Evolutionary conservation across 1,140 invertebrate species (phyloP), one percentile per base, ranked within the genome.

Genomic region (Piezodorus guildinii): DNA sequence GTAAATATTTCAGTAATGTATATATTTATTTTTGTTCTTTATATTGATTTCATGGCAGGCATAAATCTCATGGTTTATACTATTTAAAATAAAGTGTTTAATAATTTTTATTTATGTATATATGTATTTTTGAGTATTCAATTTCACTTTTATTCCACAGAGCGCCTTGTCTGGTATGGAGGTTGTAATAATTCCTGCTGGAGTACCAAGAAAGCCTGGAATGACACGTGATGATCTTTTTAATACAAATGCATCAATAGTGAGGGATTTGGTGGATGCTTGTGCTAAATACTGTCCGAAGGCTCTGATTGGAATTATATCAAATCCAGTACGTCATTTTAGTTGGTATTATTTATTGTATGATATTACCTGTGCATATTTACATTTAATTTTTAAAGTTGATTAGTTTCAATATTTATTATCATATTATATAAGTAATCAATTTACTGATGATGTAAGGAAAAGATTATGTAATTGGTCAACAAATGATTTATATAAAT

Each of bases 221-320:
- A 91, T 93, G 90, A 91, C 88, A 27, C 80, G 90, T 68, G 96
- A 99, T 78, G 96, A 99, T 79, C 81, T 99, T 14, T 99, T 99
- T 79, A 97, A 97, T 77, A 96, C 93, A 6, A 99, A 99, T 76
- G 96, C 96, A 19, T 87, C 88, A n/a, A 98, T 99, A 73, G 94
- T 98, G 5, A 81, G 88, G 44, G 93, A 97, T 77, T 79, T 99
- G 25, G 85, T 85, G 8, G 77, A 82, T 65, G 88, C 85, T 15
- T 80, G 86, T 71, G 90, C 93, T 45, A 79, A 91, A 76, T 84
- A 84, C 67, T 86, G 89, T 62, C 96, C 96, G 49, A 92, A 96
- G 73, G 95, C 96, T 30, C 82, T 97, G 63, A 78, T 99, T 67
- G 91, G 87, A 27, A 97, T 99, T 71, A 98, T 99, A 74, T 92